Percentiles rank a stretch among this genome's conserved stretches.
phyloP scores from a whole-genome alignment of 1,140 invertebrate species.

The Diorhabda carinulata region DNA sequence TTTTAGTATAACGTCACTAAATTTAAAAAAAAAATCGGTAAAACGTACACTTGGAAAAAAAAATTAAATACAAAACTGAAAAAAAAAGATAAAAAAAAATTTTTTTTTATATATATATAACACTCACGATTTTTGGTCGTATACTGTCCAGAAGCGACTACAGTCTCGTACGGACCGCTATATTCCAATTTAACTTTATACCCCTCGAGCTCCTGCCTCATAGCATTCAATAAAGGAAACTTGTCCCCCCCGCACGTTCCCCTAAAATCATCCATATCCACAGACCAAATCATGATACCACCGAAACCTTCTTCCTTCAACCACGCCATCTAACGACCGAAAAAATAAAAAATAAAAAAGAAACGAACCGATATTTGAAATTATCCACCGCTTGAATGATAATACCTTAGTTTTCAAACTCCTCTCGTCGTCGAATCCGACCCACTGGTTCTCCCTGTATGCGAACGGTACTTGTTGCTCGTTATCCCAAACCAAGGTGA shows the following conservation, averaged over 20 bases:
- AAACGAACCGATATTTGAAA: no score
- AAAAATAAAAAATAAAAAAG: conserved; percentile 8
- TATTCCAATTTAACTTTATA: conserved; percentile 84
- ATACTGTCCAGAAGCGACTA: conserved; percentile 66
- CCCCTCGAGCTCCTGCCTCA: conserved; percentile 78
- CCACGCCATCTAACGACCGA: conserved; percentile 76
- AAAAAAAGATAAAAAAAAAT: no score
- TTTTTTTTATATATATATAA: no score
- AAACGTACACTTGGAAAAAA: no score
- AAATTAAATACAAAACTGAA: no score
- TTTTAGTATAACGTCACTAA: no score
- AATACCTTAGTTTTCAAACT: conserved; percentile 86
- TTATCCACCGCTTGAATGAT: no score
- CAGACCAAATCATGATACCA: conserved; percentile 96
- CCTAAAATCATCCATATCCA: conserved; percentile 93
- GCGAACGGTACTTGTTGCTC: conserved; percentile 94
- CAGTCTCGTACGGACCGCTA: conserved; percentile 79
- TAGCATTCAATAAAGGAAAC: conserved; percentile 84
- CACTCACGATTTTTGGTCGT: conserved; percentile 84
- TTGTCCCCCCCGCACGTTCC: conserved; percentile 86
- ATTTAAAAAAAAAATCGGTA: no score
- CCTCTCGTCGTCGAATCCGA: conserved; percentile 92
- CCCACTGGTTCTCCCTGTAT: conserved; percentile 88
- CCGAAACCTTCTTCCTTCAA: conserved; percentile 90
- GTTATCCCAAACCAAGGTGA: conserved; percentile 92